Base-by-base conservation (phyloP, 2,113 vertebrate species). In the Oncorhynchus tshawytscha region DNA sequence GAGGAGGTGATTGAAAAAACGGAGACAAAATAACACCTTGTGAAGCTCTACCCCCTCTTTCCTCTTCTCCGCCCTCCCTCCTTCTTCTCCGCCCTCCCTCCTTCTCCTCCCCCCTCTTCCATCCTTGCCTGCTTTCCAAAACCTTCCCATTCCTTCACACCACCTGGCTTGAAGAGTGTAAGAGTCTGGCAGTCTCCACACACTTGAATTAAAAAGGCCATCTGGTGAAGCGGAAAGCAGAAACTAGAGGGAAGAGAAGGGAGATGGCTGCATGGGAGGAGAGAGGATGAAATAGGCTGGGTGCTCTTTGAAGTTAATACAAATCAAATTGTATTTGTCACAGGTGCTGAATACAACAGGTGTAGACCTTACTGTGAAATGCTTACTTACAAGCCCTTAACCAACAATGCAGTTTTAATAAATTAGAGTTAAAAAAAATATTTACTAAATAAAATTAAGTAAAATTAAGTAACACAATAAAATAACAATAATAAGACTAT, bases 201-300 rank as follows among this genome's bases (percentile, higher is more conserved):
- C 76, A 86, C 79, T 87, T 86, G 88, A 89, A 89, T 92, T 89
- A 88, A 89, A 91, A 90, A 88, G 86, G 82, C 90, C 90, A 92
- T 91, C 90, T 92, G 91, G 73, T 85, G 85, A 84, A 84, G 86
- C 85, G 54, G 83, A 85, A 91, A 83, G 80, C 29, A 74, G 49
- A 62, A 65, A 57, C 3, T 31, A 48, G 18, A 48, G 29, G 67
- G 29, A 31, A 49, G 68, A 79, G 74, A 57, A 73, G 78, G 31
- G 59, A 62, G 82, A 86, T 72, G 76, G 68, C 45, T 70, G 76
- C 79, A 82, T 76, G 77, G 84, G 82, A 83, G 62, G 24, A 67
- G 62, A 49, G 81, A 83, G 67, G 67, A 72, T 54, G 65, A 51
- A 78, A 86, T 49, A 82, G 71, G 75, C 80, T 64, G 48, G 39